Base-by-base conservation (phyloP, 2,888 invertebrate species). In the Nezara viridula region DNA sequence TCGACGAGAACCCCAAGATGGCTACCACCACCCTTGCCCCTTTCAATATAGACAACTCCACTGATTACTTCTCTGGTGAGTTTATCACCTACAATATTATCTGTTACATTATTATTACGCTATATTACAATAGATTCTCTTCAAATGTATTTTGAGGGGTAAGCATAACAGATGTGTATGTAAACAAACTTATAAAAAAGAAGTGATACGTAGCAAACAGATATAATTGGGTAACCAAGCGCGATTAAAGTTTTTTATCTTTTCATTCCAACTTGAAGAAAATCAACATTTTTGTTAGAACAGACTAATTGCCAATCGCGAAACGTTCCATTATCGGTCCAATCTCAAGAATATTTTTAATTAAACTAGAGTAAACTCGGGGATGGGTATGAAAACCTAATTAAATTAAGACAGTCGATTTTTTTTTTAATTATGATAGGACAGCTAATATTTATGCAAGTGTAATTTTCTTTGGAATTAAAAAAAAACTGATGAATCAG, bases 1-100 rank as follows among this genome's bases (percentile, higher is more conserved):
- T 90, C 86, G 90, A 90, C 87, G 85, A 90, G 14, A 88, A 88
- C 86, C 89, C 49, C 47, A 50, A n/a, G 5, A 19, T 40, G 7
- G 10, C 44, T 0, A 88, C 52, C 44, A 77, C 88, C 88, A 85
- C 85, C 52, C 85, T 50, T 16, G 90, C 50, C 14, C 90, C 88
- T 88, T 14, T 81, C 88, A 85, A 50, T 49, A 47, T 47, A 16
- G 85, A 85, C 37, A 88, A 88, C 88, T 81, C 44, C 85, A 88
- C 88, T 0, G 88, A 88, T 10, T 52, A n/a, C 16, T 2, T 47
- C 50, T 2, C 5, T 2, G 88, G 88, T 88, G 2, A 44, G 27
- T 44, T 16, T 24, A 55, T 40, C 12, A n/a, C 7, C 52, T 73
- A 73, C 10, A 16, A 16, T 66, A 44, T 44, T 44, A 44, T 10